A percentile compares a stretch with the other conserved stretches of the same genome.
phyloP scores from a whole-genome alignment of 2,113 vertebrate species.

The Sapajus apella region DNA sequence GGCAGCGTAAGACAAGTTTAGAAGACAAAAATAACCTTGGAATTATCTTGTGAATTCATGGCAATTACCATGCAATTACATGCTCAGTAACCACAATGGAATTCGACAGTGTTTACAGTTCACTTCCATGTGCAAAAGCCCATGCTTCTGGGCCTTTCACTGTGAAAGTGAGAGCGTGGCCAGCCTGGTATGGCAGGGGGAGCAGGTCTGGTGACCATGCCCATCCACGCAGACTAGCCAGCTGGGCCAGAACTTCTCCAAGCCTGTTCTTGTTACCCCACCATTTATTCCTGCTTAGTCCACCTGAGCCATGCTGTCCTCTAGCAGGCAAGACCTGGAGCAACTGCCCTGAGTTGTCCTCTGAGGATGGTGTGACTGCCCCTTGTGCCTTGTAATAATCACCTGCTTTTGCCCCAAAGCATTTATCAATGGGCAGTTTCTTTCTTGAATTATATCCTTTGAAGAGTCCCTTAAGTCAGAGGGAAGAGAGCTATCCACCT shows the following conservation, averaged over 20 bases:
- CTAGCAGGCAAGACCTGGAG: not conserved
- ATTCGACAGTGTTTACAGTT: conserved; percentile 67
- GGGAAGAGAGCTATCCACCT: not conserved
- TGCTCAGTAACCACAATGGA: conserved; percentile 64
- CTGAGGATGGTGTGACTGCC: not conserved
- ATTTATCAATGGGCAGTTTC: not conserved
- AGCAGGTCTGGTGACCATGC: not conserved
- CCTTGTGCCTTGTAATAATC: not conserved
- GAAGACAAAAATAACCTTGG: conserved; percentile 75
- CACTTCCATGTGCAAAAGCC: conserved; percentile 25
- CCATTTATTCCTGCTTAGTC: not conserved
- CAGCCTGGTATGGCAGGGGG: not conserved
- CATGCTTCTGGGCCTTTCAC: conserved; percentile 15
- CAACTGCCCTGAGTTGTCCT: not conserved
- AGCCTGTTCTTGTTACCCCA: not conserved
- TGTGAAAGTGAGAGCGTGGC: not conserved
- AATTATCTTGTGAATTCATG: conserved; percentile 72
- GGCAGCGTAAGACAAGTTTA: conserved; percentile 61
- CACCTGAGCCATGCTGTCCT: not conserved
- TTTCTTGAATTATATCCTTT: not conserved
- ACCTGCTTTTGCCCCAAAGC: not conserved
- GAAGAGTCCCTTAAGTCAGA: not conserved
- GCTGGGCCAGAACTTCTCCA: not conserved
- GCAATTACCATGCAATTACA: conserved; percentile 67
- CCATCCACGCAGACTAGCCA: not conserved